A percentile compares a stretch with the other conserved stretches of the same genome.
Evolutionary conservation across 2,113 vertebrate species (phyloP).

Genomic region (Bothrops jararaca): DNA sequence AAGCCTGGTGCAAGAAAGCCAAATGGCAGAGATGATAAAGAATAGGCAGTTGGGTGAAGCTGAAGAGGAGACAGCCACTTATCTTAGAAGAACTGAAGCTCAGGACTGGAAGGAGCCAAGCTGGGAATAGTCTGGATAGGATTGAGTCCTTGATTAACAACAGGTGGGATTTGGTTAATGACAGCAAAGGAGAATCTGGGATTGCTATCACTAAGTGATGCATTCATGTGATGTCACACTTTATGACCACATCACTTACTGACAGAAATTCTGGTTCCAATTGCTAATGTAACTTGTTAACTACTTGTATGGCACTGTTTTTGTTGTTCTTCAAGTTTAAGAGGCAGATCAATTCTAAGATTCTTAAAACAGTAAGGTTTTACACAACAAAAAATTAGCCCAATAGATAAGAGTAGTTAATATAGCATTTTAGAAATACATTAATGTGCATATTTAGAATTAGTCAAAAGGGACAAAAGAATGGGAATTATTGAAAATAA

Average conservation of each 20-base stretch:
- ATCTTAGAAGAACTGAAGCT: not conserved
- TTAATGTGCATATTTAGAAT: not conserved
- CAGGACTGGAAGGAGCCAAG: not conserved
- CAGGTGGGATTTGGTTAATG: not conserved
- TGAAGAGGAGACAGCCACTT: not conserved
- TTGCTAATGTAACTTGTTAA: not conserved
- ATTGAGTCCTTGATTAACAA: not conserved
- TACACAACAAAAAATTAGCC: not conserved
- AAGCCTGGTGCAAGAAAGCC: not conserved
- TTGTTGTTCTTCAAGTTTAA: not conserved
- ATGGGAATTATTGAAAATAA: not conserved
- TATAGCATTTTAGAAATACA: not conserved
- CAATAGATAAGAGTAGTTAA: not conserved
- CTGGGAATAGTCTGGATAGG: not conserved
- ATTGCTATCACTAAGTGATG: not conserved
- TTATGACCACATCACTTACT: not conserved
- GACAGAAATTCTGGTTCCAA: not conserved
- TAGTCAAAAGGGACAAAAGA: not conserved
- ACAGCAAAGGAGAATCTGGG: not conserved
- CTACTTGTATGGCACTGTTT: not conserved
- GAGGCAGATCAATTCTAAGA: not conserved
- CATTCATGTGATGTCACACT: not conserved
- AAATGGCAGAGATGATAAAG: not conserved
- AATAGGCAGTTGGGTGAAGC: not conserved
- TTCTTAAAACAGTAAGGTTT: not conserved